Evolutionary conservation across 2,113 vertebrate species (phyloP).

Genomic region (Triplophysa dalaica): DNA sequence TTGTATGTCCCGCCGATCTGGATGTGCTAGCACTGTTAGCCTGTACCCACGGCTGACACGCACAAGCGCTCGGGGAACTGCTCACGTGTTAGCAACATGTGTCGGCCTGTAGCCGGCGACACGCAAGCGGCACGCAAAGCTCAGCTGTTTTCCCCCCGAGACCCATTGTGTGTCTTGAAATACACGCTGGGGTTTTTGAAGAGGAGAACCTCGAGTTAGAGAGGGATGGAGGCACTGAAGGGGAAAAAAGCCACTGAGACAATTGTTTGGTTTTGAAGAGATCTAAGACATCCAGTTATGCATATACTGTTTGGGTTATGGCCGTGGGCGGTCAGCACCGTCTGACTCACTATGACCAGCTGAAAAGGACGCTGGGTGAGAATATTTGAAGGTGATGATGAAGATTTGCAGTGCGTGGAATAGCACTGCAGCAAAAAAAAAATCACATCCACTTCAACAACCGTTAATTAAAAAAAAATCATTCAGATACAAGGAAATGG

Average conservation of each 20-base stretch:
- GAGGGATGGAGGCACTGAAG: constrained; percentile 3
- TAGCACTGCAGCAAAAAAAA: background rate
- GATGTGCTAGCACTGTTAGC: constrained; percentile 43
- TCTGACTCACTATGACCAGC: background rate
- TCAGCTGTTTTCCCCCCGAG: background rate
- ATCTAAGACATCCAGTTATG: constrained; percentile 27
- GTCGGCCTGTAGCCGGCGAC: background rate
- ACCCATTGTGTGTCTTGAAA: constrained; percentile 6
- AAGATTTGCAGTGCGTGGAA: no score
- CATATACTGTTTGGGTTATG: constrained; percentile 6
- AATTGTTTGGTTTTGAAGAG: constrained; percentile 27
- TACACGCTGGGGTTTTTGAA: background rate
- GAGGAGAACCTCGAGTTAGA: background rate
- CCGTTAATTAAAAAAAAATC: background rate
- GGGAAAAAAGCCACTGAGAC: background rate
- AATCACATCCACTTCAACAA: background rate
- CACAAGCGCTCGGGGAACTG: constrained; percentile 7
- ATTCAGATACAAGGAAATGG: background rate
- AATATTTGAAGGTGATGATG: background rate
- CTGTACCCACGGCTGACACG: constrained; percentile 8
- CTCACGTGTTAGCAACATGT: constrained; percentile 13
- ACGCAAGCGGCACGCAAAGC: constrained; percentile 9
- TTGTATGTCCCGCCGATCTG: constrained; percentile 40
- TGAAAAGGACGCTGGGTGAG: background rate
- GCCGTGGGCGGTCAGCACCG: background rate